Evolutionary conservation across 2,113 vertebrate species (phyloP).

Genomic region (Grammomys dolichurus): DNA sequence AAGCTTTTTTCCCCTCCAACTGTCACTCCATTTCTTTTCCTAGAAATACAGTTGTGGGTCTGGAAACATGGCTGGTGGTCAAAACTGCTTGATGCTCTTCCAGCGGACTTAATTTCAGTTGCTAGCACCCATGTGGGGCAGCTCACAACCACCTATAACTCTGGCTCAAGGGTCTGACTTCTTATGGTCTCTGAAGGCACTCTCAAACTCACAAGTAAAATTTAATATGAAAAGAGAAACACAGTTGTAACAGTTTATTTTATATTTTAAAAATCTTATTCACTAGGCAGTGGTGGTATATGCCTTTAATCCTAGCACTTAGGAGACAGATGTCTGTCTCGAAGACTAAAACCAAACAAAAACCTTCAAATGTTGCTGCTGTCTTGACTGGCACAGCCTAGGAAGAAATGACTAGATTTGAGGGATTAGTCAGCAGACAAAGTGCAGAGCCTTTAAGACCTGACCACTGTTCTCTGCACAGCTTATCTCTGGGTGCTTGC

Average conservation of each 20-base stretch:
- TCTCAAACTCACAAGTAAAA: neutral
- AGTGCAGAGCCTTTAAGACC: slow-evolving; percentile 39
- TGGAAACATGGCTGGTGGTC: neutral
- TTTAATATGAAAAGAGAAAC: neutral
- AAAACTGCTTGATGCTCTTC: neutral
- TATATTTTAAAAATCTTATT: neutral
- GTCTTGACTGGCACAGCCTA: slow-evolving; percentile 32
- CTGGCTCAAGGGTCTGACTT: neutral
- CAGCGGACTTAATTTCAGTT: neutral
- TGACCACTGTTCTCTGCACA: slow-evolving; percentile 77
- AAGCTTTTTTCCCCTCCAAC: neutral
- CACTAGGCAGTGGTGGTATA: neutral
- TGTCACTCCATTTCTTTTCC: neutral
- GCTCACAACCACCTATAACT: neutral
- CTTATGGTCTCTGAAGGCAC: neutral
- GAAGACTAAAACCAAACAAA: neutral
- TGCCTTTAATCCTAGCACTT: neutral
- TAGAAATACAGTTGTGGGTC: slow-evolving; percentile 7
- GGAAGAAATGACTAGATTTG: slow-evolving; percentile 68
- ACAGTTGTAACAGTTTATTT: neutral
- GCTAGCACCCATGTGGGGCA: neutral
- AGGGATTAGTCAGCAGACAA: neutral
- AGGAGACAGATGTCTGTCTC: neutral
- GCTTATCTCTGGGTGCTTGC: slow-evolving; percentile 72
- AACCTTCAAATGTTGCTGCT: slow-evolving; percentile 66